Percentiles rank a stretch among this genome's conserved stretches.
Conservation (phyloP, 1,140 invertebrate genomes). For the Cherax destructor region DNA sequence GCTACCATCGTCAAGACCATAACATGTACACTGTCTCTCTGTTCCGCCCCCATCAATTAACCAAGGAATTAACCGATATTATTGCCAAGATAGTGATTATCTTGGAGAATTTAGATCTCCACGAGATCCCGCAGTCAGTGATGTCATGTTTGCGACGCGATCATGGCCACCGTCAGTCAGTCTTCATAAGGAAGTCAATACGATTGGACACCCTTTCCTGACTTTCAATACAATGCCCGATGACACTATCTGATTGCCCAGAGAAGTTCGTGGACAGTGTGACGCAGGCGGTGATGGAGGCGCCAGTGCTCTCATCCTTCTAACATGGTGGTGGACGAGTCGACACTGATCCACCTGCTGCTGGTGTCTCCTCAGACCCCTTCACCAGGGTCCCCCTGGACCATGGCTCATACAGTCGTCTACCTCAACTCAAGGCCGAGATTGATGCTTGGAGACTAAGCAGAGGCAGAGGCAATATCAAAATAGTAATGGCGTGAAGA, state of each 20-base stretch:
- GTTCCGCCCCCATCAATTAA: not conserved
- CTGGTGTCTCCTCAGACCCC: constrained; percentile 8
- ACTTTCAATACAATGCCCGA: not conserved
- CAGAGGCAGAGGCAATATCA: too few relatives aligned
- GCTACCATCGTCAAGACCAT: not conserved
- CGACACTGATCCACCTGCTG: constrained; percentile 8
- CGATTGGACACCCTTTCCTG: not conserved
- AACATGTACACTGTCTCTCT: not conserved
- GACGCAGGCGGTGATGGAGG: constrained; percentile 24
- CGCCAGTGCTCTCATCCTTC: not conserved
- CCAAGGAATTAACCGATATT: not conserved
- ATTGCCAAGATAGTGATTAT: not conserved
- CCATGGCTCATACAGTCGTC: not conserved
- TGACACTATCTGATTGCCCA: not conserved
- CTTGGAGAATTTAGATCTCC: not conserved
- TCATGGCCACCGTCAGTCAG: not conserved
- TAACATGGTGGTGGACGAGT: constrained; percentile 30
- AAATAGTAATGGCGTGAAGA: too few relatives aligned
- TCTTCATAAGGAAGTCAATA: not conserved
- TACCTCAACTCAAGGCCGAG: not conserved
- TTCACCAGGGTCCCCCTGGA: constrained; percentile 10
- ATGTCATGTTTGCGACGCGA: not conserved
- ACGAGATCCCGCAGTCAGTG: not conserved
- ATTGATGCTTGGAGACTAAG: not conserved
- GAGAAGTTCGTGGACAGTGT: constrained; percentile 21